Evolutionary conservation across 2,888 invertebrate species (phyloP).

Genomic region (Agrotis segetum): DNA sequence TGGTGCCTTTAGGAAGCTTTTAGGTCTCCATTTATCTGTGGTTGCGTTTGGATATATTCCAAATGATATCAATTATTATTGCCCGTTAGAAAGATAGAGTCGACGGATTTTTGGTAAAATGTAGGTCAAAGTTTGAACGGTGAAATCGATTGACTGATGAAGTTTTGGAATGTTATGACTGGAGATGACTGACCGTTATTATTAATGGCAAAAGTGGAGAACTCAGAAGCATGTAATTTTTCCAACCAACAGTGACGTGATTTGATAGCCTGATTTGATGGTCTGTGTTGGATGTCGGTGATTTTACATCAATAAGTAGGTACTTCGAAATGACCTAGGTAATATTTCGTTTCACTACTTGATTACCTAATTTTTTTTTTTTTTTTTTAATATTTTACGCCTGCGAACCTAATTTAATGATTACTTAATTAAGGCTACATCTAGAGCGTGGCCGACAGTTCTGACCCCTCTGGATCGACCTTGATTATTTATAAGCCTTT

Average conservation of each 20-base stretch:
- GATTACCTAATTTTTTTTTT: too few relatives aligned
- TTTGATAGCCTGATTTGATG: too few relatives aligned
- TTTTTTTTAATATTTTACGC: too few relatives aligned
- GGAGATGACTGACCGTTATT: too few relatives aligned
- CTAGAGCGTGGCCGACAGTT: not conserved
- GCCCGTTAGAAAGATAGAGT: not conserved
- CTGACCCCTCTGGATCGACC: not conserved
- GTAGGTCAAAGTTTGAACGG: too few relatives aligned
- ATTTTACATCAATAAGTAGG: not conserved
- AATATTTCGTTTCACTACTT: not conserved
- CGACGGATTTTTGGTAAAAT: not conserved
- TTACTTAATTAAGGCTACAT: too few relatives aligned
- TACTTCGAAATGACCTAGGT: too few relatives aligned
- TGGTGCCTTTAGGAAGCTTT: too few relatives aligned
- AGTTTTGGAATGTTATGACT: not conserved
- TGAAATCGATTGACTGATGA: not conserved
- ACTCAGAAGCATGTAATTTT: not conserved
- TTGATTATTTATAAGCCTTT: conserved; percentile 21
- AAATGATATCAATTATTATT: not conserved
- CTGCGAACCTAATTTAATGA: too few relatives aligned
- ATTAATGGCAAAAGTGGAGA: not conserved
- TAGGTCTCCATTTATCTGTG: too few relatives aligned
- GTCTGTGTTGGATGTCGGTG: not conserved
- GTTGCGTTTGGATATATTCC: not conserved
- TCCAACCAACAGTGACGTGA: too few relatives aligned